Base-by-base conservation (phyloP, 2,888 invertebrate genomes). In the Eugnorisma glareosa region DNA sequence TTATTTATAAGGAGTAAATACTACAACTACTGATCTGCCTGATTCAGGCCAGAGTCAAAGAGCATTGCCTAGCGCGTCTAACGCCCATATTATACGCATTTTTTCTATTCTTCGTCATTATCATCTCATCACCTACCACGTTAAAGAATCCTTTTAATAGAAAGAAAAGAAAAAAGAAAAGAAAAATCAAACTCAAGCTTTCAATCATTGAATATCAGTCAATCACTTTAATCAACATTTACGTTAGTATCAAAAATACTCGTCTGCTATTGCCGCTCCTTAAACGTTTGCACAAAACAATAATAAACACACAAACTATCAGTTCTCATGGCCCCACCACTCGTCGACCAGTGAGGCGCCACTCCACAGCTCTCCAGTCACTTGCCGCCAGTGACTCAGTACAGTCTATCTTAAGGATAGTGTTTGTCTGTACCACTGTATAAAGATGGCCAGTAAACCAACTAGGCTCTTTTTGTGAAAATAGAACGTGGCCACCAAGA, bases 341-440 rank as follows among this genome's bases (percentile, higher is more conserved):
- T 37, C 35, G n/a, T n/a, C 45, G 59, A 54, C 31, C 73, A 40
- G 71, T 48, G 48, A 63, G 86, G 85, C 85, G 87, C 85, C 81
- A 76, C 74, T 77, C 84, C 6, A 63, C 79, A n/a, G 13, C 73
- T 70, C 78, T 63, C 71, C 61, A 83, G 71, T 73, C 83, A 67
- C 71, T 80, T 68, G 82, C 61, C 71, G 43, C 64, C 64, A 64
- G 64, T 84, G 87, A 86, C 77, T 82, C 84, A 87, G 67, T 71
- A 48, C 77, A 79, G 81, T 77, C 74, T 86, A 70, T 82, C 88
- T 82, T 67, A 79, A 28, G 48, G 35, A 64, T 79, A 59, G 68
- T 81, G 81, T 75, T 79, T 82, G 74, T 78, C 77, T 84, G 61
- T 73, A 69, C 79, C 81, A 78, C 70, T 86, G 35, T 21, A 11